Evolutionary conservation across 2,797 vertebrate species (phyloP).

Genomic region (Ammospiza maritima): DNA sequence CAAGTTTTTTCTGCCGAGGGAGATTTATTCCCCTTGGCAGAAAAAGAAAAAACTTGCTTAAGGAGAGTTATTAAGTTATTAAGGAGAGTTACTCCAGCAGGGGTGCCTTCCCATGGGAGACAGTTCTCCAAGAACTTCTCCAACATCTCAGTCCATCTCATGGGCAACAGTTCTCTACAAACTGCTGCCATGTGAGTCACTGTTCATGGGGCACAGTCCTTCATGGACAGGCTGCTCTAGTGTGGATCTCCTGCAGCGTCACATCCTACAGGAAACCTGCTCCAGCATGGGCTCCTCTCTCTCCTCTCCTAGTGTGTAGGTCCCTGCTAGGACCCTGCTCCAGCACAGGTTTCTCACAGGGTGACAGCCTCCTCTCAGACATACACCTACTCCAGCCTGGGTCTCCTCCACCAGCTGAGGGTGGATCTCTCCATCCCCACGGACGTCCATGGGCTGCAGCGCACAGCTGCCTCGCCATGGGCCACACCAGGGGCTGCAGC

Average conservation of each 20-base stretch:
- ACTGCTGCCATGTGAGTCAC: not conserved
- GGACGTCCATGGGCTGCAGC: not conserved
- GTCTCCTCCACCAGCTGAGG: not conserved
- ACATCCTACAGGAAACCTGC: not conserved
- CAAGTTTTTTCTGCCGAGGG: not conserved
- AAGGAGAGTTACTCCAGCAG: not conserved
- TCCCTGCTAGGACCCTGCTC: not conserved
- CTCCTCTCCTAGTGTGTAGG: not conserved
- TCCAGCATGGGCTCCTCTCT: not conserved
- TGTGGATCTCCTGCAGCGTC: not conserved
- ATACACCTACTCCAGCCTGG: not conserved
- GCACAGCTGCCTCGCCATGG: not conserved
- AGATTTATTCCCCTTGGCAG: too few species aligned
- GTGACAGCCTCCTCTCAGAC: not conserved
- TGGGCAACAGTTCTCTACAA: not conserved
- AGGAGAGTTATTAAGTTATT: not conserved
- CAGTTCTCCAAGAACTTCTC: not conserved
- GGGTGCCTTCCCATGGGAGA: not conserved
- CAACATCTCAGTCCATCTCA: not conserved
- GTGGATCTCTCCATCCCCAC: not conserved
- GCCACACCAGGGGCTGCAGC: rapidly evolving
- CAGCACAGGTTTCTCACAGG: not conserved
- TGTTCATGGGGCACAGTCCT: not conserved
- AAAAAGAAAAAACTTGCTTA: not conserved
- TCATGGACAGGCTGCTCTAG: not conserved